Evolutionary conservation across 2,113 vertebrate genomes (phyloP).

Genomic region (Eulemur rufifrons): DNA sequence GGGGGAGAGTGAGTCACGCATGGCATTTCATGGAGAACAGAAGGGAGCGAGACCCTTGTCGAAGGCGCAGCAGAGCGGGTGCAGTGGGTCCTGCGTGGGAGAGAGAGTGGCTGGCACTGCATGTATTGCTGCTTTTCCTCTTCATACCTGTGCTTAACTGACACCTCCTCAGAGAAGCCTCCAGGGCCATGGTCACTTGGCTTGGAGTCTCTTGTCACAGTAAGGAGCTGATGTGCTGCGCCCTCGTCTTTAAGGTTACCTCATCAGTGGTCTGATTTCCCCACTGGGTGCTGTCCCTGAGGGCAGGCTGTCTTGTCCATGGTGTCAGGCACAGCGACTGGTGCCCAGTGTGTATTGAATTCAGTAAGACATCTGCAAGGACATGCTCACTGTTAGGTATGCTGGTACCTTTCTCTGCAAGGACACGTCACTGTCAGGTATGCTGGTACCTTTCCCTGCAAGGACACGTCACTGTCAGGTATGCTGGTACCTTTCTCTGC

Average conservation of each 20-base stretch:
- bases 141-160: not conserved
- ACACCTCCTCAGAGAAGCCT: not conserved
- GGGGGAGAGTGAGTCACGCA: too few relatives aligned
- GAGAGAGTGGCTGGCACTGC: fast-evolving
- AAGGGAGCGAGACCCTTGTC: not conserved
- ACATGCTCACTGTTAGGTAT: not conserved
- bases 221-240: not conserved
- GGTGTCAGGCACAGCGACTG: fast-evolving
- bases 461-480: not conserved
- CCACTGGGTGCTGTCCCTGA: not conserved
- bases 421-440: not conserved
- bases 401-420: fast-evolving
- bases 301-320: fast-evolving
- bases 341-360: not conserved
- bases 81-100: fast-evolving
- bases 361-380: not conserved
- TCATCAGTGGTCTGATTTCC: fast-evolving
- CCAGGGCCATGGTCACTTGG: not conserved
- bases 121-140: too few relatives aligned
- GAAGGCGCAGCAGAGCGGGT: fast-evolving
- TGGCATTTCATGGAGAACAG: fast-evolving
- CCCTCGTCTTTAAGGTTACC: not conserved
- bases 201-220: too few relatives aligned
- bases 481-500: fast-evolving
- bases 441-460: fast-evolving